Base-by-base conservation (phyloP, 2,797 vertebrate species). In the Erpetoichthys calabaricus region DNA sequence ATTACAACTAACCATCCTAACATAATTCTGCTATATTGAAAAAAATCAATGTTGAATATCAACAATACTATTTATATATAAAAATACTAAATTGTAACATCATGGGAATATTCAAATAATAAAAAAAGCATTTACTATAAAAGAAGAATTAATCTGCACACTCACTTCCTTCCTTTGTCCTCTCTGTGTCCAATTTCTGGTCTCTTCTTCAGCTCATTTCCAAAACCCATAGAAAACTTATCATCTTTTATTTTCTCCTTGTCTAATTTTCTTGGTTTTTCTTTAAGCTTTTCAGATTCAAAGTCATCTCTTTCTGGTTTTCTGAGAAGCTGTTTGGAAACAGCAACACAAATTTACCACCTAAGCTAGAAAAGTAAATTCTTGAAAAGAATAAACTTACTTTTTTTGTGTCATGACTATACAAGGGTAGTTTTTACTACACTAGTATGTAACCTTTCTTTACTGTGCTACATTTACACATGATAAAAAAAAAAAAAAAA, bases 271-370 rank as follows among this genome's bases (percentile, higher is more conserved):
- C 91, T 96, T 63, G 65, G 56, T 71, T 89, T 98, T 60, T 96
- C 94, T 78, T 91, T 98, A 66, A 72, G 64, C 60, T 86, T 97
- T 69, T 97, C 94, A 59, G 76, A 65, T 64, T 96, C 88, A 59
- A 68, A 84, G 64, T 91, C 89, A 52, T 96, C 92, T 55, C 75
- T 91, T 65, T 97, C 92, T 67, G 92, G 89, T 71, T 99, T 99
- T 78, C 85, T 95, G 72, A 99, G 84, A 58, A 99, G 87, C 96
- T 99, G 70, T 70, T 76, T 70, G 73, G 57, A 65, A 66, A 81
- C 45, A 58, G 25, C 46, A 44, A 57, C 46, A 47, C 25, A 42
- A 4, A 9, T n/a, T 6, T 44, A 41, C 54, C 47, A 8, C 52
- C 52, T 10, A 41, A 7, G 42, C 47, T 49, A 60, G 59, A 63